These are phyloP conservation scores for Dromaius novaehollandiae DNA, from an alignment of 2,113 vertebrate genomes.

Conservation along the genomic window DNA sequence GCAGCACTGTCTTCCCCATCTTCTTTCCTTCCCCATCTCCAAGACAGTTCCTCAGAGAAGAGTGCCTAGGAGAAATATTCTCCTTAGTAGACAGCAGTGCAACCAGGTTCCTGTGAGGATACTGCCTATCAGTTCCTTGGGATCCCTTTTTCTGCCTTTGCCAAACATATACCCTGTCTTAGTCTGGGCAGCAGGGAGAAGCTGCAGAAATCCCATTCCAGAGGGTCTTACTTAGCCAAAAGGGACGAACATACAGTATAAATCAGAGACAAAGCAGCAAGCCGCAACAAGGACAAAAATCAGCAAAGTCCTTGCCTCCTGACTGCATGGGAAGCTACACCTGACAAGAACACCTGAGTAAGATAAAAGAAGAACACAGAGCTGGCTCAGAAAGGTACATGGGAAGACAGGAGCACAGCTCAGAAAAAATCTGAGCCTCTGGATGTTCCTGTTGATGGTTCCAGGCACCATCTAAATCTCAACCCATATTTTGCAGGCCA, in stretches of 20 bases:
- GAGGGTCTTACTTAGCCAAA: neutral
- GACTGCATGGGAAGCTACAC: neutral
- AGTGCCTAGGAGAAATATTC: neutral
- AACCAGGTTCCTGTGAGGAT: neutral
- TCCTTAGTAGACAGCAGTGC: fast-evolving
- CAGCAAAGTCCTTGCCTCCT: neutral
- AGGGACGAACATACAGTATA: neutral
- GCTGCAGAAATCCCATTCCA: neutral
- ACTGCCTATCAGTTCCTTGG: neutral
- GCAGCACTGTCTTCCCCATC: neutral
- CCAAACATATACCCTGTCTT: neutral
- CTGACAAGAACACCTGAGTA: neutral
- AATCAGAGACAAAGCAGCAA: neutral
- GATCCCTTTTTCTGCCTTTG: neutral
- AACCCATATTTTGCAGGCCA: neutral
- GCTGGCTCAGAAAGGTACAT: neutral
- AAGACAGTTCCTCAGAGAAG: neutral
- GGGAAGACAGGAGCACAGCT: neutral
- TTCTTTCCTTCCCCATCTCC: neutral
- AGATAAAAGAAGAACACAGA: neutral
- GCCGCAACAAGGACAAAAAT: neutral
- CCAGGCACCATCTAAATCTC: neutral
- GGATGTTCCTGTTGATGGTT: neutral
- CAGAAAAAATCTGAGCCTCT: constrained; percentile 20
- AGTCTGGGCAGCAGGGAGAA: neutral